Evolutionary conservation across 1,140 invertebrate genomes (phyloP).

Genomic region (Spodoptera frugiperda): DNA sequence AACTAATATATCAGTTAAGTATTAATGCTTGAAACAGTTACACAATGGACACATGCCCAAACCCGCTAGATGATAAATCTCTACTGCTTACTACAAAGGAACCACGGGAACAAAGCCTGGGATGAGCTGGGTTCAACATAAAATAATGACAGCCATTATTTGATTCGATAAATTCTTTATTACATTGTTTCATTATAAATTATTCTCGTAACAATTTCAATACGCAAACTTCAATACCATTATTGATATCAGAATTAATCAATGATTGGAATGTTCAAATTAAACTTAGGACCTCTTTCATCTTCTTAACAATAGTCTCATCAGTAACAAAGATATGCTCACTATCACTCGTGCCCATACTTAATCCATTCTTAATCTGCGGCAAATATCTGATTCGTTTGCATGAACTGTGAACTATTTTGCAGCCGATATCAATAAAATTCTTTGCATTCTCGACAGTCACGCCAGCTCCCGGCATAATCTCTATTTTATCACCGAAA

Average conservation of each 20-base stretch:
- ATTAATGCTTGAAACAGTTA: neutral
- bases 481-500: conserved; percentile 88
- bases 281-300: conserved; percentile 45
- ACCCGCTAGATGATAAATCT: conserved; percentile 6
- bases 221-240: neutral
- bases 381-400: conserved; percentile 62
- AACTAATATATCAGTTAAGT: no score
- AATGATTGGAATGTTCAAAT: neutral
- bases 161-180: neutral
- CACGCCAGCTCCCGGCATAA: conserved; percentile 95
- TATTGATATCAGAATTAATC: neutral
- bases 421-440: conserved; percentile 87
- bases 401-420: conserved; percentile 83
- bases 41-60: neutral
- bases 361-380: conserved; percentile 59
- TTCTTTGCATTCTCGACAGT: conserved; percentile 90
- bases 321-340: conserved; percentile 71
- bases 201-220: no score
- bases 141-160: conserved; percentile 8
- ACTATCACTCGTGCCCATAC: conserved; percentile 69
- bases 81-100: neutral
- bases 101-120: conserved; percentile 9
- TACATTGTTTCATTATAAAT: no score
- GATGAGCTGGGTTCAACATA: neutral
- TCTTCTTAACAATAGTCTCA: conserved; percentile 66